A percentile compares a stretch with the other conserved stretches of the same genome.
Conservation (phyloP, 1,140 invertebrate species). For the Saccostrea echinata region DNA sequence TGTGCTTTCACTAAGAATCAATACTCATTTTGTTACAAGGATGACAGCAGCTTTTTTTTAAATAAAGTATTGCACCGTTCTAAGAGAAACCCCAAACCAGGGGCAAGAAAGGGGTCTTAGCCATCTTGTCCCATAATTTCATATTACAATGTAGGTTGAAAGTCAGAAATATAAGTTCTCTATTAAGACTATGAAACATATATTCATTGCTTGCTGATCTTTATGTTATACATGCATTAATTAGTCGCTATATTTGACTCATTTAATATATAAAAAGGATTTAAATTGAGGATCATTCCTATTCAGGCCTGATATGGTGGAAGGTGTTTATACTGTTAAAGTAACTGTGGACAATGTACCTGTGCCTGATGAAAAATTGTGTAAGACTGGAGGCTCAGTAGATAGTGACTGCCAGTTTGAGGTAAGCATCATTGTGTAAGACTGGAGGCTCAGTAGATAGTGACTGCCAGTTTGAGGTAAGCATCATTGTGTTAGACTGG, state of each 20-base stretch:
- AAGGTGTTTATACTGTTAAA: conserved; percentile 60
- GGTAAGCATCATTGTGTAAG: conserved; percentile 19
- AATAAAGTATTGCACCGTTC: no score
- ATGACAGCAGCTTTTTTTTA: no score
- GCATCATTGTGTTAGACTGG: neutral
- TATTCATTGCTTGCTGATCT: neutral
- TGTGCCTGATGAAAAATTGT: conserved; percentile 58
- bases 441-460: neutral
- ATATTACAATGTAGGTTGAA: no score
- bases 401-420: conserved; percentile 53
- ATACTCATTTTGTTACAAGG: no score
- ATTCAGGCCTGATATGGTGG: conserved; percentile 58
- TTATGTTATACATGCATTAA: neutral
- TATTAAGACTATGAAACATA: no score
- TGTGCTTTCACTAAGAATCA: no score
- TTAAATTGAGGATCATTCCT: neutral
- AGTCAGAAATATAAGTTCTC: no score
- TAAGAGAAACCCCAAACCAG: no score
- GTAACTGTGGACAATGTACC: conserved; percentile 63
- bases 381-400: conserved; percentile 20
- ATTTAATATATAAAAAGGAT: no score
- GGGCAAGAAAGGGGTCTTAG: no score
- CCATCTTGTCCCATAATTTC: no score
- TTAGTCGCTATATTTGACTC: no score
- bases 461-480: conserved; percentile 58